Evolutionary conservation across 2,113 vertebrate genomes (phyloP), one percentile per base, ranked within the genome.

Genomic region (Hiodon alosoides): DNA sequence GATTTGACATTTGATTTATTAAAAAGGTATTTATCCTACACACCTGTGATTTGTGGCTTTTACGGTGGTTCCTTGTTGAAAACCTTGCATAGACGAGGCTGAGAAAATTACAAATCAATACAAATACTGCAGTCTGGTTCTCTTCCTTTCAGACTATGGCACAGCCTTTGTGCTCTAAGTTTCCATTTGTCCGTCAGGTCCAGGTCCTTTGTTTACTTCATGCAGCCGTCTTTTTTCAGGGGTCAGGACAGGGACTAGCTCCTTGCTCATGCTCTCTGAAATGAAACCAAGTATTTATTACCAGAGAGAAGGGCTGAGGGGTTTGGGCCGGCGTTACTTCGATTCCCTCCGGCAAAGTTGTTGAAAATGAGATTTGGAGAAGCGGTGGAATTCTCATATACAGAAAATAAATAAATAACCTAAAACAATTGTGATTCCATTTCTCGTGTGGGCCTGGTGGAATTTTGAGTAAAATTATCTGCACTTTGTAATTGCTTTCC

Each of bases 391-490:
- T 70, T 70, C 75, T 70, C 75, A 76, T 70, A 76, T 76, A 71
- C 51, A 76, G 31, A 76, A 70, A 70, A 76, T 76, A 76, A 75
- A 75, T 75, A 75, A 75, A 75, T 75, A 75, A 75, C 65, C 54
- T 75, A 67, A 75, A 75, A 75, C 73, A 75, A 75, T 67, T 66
- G 73, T 67, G 54, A 64, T 68, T 75, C 46, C 54, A 50, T 75
- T 75, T 76, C 50, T 76, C 17, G 3, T 57, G 52, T 53, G 50
- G 68, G 71, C 67, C 57, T 76, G 51, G 68, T 71, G 68, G 67
- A 70, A 76, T 70, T 48, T 71, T 64, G 57, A 17, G 51, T n/a
- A 46, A 57, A 71, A 70, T 69, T 51, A 70, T 70, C 68, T 76
- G 74, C 57, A 70, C 55, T 69, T 69, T 76, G 55, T 69, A 76